A percentile compares a stretch with the other conserved stretches of the same genome.
Conservation (phyloP, 1,140 invertebrate genomes). For the Argopecten irradians region DNA sequence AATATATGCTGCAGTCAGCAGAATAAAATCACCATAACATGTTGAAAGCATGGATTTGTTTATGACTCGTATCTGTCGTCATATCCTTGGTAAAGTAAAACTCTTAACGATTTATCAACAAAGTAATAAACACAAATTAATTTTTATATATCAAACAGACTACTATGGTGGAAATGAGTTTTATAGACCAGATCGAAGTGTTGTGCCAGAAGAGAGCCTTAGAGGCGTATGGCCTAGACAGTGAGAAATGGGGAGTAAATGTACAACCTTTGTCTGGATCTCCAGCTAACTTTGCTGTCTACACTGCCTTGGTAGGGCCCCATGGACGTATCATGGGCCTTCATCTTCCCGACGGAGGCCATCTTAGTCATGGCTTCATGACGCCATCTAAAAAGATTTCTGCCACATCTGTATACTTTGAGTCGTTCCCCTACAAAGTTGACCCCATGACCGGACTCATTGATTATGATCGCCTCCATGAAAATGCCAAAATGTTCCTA, state of each 20-base stretch:
- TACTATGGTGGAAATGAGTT: conserved; percentile 98
- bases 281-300: conserved; percentile 96
- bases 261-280: conserved; percentile 98
- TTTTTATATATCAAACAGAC: conserved; percentile 78
- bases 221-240: conserved; percentile 88
- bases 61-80: neutral
- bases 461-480: conserved; percentile 92
- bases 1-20: too few species aligned
- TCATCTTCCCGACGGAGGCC: conserved; percentile 97
- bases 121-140: too few species aligned
- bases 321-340: conserved; percentile 99
- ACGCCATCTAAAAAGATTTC: conserved; percentile 95
- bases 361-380: conserved; percentile 95
- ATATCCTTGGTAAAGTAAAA: neutral
- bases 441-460: conserved; percentile 91
- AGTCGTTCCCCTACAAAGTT: conserved; percentile 98
- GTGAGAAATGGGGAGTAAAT: conserved; percentile 97
- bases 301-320: conserved; percentile 84
- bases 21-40: too few species aligned
- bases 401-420: conserved; percentile 98
- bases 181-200: conserved; percentile 95
- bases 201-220: conserved; percentile 92
- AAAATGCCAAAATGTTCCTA: conserved; percentile 91
- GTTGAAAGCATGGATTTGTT: neutral
- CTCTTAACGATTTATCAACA: too few species aligned